Conservation (phyloP, 2,888 invertebrate genomes). For the Drosophila seclusa region DNA sequence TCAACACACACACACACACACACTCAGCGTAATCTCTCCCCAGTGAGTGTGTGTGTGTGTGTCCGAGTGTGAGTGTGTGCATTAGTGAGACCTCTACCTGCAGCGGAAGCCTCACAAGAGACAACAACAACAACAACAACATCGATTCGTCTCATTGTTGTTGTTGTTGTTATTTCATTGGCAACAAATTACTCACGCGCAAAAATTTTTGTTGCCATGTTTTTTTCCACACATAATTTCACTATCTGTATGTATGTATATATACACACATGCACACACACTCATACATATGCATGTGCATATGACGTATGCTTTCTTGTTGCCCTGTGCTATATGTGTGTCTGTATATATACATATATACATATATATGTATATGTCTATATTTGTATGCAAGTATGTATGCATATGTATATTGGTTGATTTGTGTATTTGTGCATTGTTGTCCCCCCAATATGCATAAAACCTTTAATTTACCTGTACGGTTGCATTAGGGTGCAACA, state of each 20-base stretch:
- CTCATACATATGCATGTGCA: conserved; percentile 5
- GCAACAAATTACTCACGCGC: conserved; percentile 81
- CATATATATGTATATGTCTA: not conserved
- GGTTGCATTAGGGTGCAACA: conserved; percentile 42
- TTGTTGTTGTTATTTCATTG: conserved; percentile 40
- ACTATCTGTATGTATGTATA: conserved; percentile 33
- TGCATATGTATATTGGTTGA: conserved; percentile 10
- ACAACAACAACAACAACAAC: conserved; percentile 51
- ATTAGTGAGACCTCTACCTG: conserved; percentile 64
- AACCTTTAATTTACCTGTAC: conserved; percentile 58
- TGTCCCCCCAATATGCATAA: conserved; percentile 68
- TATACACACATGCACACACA: not conserved
- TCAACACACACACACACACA: conserved; percentile 16
- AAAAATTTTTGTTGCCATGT: conserved; percentile 69
- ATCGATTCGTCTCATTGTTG: conserved; percentile 16
- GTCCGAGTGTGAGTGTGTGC: conserved; percentile 14
- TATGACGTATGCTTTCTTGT: conserved; percentile 78
- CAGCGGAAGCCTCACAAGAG: conserved; percentile 76
- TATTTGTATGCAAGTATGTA: not conserved
- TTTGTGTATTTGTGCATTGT: conserved; percentile 34
- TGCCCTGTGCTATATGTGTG: conserved; percentile 40
- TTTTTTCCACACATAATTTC: conserved; percentile 73
- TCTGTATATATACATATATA: not conserved
- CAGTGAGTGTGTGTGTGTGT: conserved; percentile 3
- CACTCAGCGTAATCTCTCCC: conserved; percentile 39